Evolutionary conservation across 2,113 vertebrate genomes (phyloP).

Genomic region (Egretta garzetta): DNA sequence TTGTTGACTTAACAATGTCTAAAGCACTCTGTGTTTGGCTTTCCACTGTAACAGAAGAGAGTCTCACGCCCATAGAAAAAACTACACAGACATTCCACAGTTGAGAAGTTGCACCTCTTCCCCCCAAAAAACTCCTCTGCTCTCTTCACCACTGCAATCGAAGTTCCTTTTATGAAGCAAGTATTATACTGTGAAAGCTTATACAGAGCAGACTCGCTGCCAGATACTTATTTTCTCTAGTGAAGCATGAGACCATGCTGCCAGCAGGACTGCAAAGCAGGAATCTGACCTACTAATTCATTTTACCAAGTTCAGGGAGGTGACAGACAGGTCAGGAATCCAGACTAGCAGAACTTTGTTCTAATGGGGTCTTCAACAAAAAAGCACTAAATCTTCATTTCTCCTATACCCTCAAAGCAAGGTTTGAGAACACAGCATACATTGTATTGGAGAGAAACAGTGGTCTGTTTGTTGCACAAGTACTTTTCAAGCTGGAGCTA

Average conservation of each 20-base stretch:
- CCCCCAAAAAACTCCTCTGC: background rate
- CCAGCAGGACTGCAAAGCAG: background rate
- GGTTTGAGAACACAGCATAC: background rate
- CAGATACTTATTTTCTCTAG: background rate
- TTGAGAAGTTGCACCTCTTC: background rate
- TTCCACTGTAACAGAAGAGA: background rate
- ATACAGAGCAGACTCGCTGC: background rate
- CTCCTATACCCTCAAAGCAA: background rate
- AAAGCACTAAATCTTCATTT: constrained; percentile 25
- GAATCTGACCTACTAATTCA: constrained; percentile 19
- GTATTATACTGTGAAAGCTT: background rate
- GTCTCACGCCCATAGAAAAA: accelerated
- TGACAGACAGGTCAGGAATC: constrained; percentile 61
- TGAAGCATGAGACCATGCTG: background rate
- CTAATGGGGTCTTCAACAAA: background rate
- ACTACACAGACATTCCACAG: accelerated
- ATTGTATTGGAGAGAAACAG: background rate
- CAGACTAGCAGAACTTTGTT: background rate
- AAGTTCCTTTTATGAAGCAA: background rate
- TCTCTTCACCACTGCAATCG: background rate
- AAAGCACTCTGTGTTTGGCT: background rate
- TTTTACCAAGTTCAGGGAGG: constrained; percentile 48
- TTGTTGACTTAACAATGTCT: background rate
- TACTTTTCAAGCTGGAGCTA: background rate
- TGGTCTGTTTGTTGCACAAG: background rate